These are phyloP conservation scores for Lymantria dispar DNA, from an alignment of 2,888 invertebrate genomes.

Conservation along the genomic window DNA sequence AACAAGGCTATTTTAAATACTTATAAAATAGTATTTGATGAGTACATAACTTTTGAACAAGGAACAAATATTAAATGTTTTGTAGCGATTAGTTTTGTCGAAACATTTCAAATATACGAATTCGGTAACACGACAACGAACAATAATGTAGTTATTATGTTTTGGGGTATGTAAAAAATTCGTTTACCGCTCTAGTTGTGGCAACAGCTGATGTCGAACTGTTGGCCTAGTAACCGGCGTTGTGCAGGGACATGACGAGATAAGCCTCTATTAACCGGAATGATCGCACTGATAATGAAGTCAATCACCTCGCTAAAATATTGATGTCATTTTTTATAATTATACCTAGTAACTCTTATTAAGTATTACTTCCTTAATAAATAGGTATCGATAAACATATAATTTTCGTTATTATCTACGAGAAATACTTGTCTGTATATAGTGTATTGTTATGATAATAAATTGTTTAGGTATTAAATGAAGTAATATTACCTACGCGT, in stretches of 20 bases:
- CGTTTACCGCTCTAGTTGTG: slow-evolving; percentile 57
- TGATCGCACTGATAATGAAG: slow-evolving; percentile 61
- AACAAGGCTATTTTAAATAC: not conserved
- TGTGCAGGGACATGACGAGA: slow-evolving; percentile 38
- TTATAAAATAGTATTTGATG: slow-evolving; percentile 5
- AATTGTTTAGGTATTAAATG: too few species aligned
- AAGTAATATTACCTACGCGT: too few species aligned
- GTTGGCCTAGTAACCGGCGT: slow-evolving; percentile 7
- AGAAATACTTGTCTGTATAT: too few species aligned
- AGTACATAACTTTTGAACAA: slow-evolving; percentile 9
- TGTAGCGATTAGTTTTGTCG: not conserved
- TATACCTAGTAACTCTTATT: not conserved
- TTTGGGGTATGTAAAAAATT: slow-evolving; percentile 42
- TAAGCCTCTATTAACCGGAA: slow-evolving; percentile 60
- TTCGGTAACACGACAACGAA: not conserved
- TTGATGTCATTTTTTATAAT: slow-evolving; percentile 41
- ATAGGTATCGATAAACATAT: too few species aligned
- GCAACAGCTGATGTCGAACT: slow-evolving; percentile 10
- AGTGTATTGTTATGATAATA: too few species aligned
- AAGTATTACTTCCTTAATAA: not conserved
- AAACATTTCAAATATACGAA: not conserved
- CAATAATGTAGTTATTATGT: not conserved
- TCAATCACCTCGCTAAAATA: slow-evolving; percentile 71
- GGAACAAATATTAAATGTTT: slow-evolving; percentile 9
- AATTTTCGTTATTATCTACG: too few species aligned